These are phyloP conservation scores for Pseudolaguvia tuberculata DNA, from an alignment of 2,113 vertebrate species.

Conservation along the genomic window DNA sequence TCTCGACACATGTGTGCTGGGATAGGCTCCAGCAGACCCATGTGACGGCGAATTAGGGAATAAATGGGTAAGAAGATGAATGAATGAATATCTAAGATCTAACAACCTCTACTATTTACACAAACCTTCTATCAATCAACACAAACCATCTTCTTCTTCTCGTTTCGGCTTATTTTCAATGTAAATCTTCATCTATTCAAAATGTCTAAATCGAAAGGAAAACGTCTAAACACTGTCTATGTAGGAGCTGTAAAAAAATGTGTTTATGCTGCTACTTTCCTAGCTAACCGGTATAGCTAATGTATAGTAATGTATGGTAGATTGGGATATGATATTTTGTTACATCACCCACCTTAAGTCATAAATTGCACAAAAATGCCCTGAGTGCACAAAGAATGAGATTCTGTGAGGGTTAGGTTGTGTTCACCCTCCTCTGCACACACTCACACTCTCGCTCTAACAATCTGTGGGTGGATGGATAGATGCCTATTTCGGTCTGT, in stretches of 20 bases:
- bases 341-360: not conserved
- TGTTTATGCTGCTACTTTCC: not conserved
- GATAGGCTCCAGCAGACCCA: too few species aligned
- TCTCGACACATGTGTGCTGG: too few species aligned
- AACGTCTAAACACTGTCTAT: not conserved
- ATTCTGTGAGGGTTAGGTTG: conserved; percentile 17
- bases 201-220: too few species aligned
- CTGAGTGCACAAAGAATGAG: conserved; percentile 12
- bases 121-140: too few species aligned
- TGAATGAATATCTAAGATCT: too few species aligned
- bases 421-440: conserved; percentile 51
- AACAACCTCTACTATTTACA: too few species aligned
- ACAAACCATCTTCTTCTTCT: too few species aligned
- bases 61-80: too few species aligned
- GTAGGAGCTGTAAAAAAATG: not conserved
- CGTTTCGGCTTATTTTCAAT: too few species aligned
- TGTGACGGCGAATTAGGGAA: too few species aligned
- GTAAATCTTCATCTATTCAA: too few species aligned
- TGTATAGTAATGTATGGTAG: not conserved
- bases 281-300: not conserved
- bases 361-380: conserved; percentile 15
- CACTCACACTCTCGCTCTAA: conserved; percentile 65
- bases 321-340: conserved; percentile 7
- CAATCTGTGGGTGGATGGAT: conserved; percentile 72
- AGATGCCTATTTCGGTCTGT: conserved; percentile 72